Evolutionary conservation across 2,888 invertebrate species (phyloP).

Genomic region (Nyleta sp.): DNA sequence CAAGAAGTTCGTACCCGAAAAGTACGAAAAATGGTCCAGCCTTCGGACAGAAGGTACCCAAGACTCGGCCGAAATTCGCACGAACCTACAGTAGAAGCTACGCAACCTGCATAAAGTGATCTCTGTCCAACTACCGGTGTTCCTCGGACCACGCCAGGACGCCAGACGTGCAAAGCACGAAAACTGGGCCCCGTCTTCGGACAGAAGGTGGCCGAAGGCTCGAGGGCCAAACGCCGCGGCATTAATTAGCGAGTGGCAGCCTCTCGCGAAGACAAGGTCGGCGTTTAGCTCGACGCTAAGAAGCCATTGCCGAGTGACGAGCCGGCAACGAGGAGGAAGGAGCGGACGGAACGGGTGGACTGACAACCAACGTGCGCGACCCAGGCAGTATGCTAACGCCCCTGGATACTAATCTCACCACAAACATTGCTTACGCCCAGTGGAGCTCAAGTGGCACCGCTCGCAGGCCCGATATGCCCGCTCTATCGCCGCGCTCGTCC

Average conservation of each 20-base stretch:
- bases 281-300: slow-evolving; percentile 63
- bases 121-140: too few species aligned
- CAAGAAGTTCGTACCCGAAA: too few species aligned
- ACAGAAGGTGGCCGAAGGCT: not conserved
- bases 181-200: too few species aligned
- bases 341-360: slow-evolving; percentile 69
- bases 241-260: slow-evolving; percentile 76
- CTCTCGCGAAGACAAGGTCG: slow-evolving; percentile 78
- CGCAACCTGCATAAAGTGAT: too few species aligned
- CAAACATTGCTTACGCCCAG: slow-evolving; percentile 78
- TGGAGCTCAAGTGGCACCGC: slow-evolving; percentile 72
- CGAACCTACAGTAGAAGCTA: too few species aligned
- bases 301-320: slow-evolving; percentile 35
- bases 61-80: too few species aligned
- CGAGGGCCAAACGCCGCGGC: slow-evolving; percentile 57
- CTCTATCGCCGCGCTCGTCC: slow-evolving; percentile 12
- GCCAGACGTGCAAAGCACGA: too few species aligned
- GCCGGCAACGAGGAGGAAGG: slow-evolving; percentile 16
- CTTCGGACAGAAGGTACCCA: too few species aligned
- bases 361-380: slow-evolving; percentile 80
- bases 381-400: slow-evolving; percentile 78
- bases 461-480: slow-evolving; percentile 13
- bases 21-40: too few species aligned
- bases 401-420: slow-evolving; percentile 80
- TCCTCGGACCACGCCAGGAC: too few species aligned